A percentile compares a stretch with the other conserved stretches of the same genome.
These are phyloP conservation scores for Enteromius anoplus DNA, from an alignment of 2,797 vertebrate genomes.

Conservation along the genomic window DNA sequence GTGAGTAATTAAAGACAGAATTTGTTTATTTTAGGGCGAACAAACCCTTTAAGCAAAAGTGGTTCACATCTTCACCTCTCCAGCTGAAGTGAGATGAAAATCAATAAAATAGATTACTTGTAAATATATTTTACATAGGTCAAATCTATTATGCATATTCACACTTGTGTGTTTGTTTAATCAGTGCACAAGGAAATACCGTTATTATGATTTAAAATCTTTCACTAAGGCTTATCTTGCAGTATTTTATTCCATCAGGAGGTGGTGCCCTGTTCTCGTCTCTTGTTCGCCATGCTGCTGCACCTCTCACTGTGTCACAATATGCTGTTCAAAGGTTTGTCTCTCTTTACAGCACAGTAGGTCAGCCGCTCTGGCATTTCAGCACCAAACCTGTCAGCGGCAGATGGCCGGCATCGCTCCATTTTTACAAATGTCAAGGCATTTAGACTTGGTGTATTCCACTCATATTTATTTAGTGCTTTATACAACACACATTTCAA, in stretches of 20 bases:
- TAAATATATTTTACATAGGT: background rate
- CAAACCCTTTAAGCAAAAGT: background rate
- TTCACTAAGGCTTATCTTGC: background rate
- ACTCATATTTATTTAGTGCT: background rate
- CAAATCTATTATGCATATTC: background rate
- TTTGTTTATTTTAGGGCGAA: background rate
- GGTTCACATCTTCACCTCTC: background rate
- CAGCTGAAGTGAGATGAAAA: background rate
- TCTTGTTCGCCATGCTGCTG: background rate
- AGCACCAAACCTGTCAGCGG: conserved; percentile 4
- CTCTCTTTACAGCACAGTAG: conserved; percentile 5
- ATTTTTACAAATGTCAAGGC: conserved; percentile 17
- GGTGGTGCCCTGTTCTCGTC: background rate
- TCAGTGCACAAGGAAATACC: background rate
- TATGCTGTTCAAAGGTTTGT: conserved; percentile 17
- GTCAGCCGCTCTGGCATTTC: background rate
- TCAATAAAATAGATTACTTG: background rate
- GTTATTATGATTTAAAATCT: background rate
- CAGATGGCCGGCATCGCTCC: background rate
- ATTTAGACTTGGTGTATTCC: background rate
- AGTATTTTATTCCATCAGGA: background rate
- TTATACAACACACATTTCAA: background rate
- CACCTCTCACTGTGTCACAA: conserved; percentile 21
- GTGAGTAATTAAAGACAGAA: background rate
- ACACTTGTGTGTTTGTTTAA: background rate